Base-by-base conservation (phyloP, 2,888 invertebrate species). In the Apocheima hispidaria region DNA sequence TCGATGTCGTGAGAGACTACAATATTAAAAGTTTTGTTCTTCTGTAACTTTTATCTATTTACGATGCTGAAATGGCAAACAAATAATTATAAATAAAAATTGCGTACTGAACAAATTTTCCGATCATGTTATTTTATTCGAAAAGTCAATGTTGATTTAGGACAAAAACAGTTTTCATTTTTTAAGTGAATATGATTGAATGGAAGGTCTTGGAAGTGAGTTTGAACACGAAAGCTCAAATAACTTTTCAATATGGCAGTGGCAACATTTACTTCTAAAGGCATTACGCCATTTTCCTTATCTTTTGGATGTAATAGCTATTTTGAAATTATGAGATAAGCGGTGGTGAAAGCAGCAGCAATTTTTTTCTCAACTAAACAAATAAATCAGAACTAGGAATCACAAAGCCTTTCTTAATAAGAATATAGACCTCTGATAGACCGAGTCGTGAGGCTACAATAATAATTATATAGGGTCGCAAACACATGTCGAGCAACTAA, bases 401-500 rank as follows among this genome's bases (percentile, higher is more conserved):
- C 2, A 26, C 7, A 18, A 35, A 14, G 3, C 3, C 9, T 4
- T 10, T 12, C 10, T 0, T 20, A 46, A 33, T n/a, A 20, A 46
- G 6, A 30, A 20, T 2, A 20, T 14, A n/a, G 6, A 43, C 14
- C n/a, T 23, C 43, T 26, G 7, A 6, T 4, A 30, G 12, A 28
- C 18, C 10, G n/a, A 44, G 40, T 26, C 52, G 30, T 20, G 44
- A 14, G 33, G 36, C 26, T n/a, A n/a, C n/a, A 38, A 43, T 48
- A 52, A 44, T 30, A 38, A 20, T 46, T 20, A 46, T 30, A 59
- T 33, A 52, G 46, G 59, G 40, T 33, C 14, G 12, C 40, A 41
- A 40, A 48, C 60, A 60, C 49, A 54, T 54, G 53, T 59, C 40
- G 48, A 41, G 57, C 74, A 77, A 82, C 82, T 82, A 83, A 77